Percentiles rank a stretch among this genome's conserved stretches.
Conservation (phyloP, 2,113 vertebrate species). For the Pionites leucogaster region DNA sequence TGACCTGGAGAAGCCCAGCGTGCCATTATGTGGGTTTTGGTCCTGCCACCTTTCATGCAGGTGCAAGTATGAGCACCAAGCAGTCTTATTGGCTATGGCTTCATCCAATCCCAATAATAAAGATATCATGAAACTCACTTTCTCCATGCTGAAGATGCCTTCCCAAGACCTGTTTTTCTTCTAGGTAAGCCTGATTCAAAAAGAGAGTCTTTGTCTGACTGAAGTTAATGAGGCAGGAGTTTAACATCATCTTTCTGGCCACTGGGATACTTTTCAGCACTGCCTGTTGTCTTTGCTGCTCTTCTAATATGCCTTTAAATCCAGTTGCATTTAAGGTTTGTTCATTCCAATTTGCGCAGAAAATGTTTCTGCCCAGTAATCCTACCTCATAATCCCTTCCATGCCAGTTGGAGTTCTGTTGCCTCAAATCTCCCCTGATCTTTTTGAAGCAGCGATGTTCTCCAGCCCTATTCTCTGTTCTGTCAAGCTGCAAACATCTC, state of each 20-base stretch:
- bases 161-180: neutral
- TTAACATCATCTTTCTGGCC: neutral
- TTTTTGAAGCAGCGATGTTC: neutral
- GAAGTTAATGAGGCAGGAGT: neutral
- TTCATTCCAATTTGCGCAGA: neutral
- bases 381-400: neutral
- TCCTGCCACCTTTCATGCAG: neutral
- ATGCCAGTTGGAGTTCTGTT: neutral
- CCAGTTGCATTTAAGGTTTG: neutral
- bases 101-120: neutral
- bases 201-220: neutral
- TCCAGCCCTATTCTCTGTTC: neutral
- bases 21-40: neutral
- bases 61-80: fast-evolving
- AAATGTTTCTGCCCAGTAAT: neutral
- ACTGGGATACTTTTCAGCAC: neutral
- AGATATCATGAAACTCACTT: neutral
- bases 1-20: neutral
- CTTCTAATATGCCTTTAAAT: neutral
- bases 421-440: fast-evolving
- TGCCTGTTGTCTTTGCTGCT: neutral
- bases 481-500: neutral
- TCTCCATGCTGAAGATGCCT: neutral
- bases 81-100: neutral
- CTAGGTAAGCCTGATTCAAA: neutral